Evolutionary conservation across 2,888 invertebrate genomes (phyloP), one percentile per base, ranked within the genome.

Genomic region (Agrilus mali): DNA sequence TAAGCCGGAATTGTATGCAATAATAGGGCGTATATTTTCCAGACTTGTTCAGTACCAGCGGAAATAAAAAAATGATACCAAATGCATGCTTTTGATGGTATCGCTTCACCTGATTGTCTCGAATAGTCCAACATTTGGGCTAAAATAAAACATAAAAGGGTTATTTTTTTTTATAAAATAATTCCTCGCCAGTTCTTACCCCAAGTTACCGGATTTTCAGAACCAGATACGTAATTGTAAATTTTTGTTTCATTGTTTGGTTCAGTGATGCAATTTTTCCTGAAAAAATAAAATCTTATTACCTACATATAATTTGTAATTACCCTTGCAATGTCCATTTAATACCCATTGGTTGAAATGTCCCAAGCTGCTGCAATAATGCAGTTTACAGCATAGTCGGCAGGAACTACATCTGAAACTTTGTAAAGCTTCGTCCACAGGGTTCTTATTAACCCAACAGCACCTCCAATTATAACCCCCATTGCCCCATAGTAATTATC

Each of bases 221-320:
- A 71, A 0, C 87, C 84, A 1, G 90, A 86, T 2, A 89, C 85
- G 62, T 81, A 87, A 67, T 93, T 93, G 69, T 85, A 92, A 36
- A 92, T 78, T 0, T 78, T 71, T 2, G 58, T 51, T 38, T 56
- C 48, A 8, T 51, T 47, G 6, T 46, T 14, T 3, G 5, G 20
- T 5, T 20, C 20, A 1, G 5, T 5, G 3, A 27, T 5, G 46
- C 13, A 17, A 27, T 27, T 27, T 27, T 27, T 10, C 27, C 22
- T 22, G 6, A 6, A 22, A 22, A 22, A 7, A 22, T 7, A 22
- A 3, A 6, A 22, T 22, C 7, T 6, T 22, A 2, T 22, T 5
- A 17, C 5, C 17, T 17, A 17, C 17, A 17, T 17, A 17, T n/a
- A n/a, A n/a, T n/a, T n/a, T n/a, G n/a, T 22, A 7, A 22, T 22